Conservation (phyloP, 92 coral and sea anemone genomes). For the Parazoanthus darwini region DNA sequence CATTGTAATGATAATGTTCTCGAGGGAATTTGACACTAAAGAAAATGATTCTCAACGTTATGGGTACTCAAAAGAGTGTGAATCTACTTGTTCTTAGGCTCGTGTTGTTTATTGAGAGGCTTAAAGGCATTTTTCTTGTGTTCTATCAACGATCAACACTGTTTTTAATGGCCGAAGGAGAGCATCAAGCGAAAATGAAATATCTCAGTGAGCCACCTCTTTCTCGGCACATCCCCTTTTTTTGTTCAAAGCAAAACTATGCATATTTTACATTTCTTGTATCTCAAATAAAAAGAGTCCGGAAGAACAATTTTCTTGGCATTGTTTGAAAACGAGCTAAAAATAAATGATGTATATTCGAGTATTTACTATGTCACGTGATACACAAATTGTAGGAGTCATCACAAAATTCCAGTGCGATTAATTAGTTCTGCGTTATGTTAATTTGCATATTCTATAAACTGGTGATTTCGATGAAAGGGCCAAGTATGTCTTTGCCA, state of each 20-base stretch:
- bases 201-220: neutral
- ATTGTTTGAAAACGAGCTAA: neutral
- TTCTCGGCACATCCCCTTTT: neutral
- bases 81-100: neutral
- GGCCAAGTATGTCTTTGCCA: neutral
- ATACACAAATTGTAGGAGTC: neutral
- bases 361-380: slow-evolving; percentile 21
- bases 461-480: neutral
- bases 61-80: slow-evolving; percentile 18
- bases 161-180: neutral
- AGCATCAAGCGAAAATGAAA: neutral
- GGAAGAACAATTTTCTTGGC: neutral
- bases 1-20: slow-evolving; percentile 8
- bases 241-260: slow-evolving; percentile 24
- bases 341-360: neutral
- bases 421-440: slow-evolving; percentile 7
- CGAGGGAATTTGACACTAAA: slow-evolving; percentile 14
- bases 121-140: neutral
- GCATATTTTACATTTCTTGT: slow-evolving; percentile 30
- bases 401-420: neutral
- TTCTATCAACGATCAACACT: neutral
- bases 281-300: neutral
- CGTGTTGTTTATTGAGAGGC: slow-evolving; percentile 4
- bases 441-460: slow-evolving; percentile 40
- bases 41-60: neutral